These are phyloP conservation scores for Oreotrochilus melanogaster DNA, from an alignment of 2,113 vertebrate species.

Conservation along the genomic window DNA sequence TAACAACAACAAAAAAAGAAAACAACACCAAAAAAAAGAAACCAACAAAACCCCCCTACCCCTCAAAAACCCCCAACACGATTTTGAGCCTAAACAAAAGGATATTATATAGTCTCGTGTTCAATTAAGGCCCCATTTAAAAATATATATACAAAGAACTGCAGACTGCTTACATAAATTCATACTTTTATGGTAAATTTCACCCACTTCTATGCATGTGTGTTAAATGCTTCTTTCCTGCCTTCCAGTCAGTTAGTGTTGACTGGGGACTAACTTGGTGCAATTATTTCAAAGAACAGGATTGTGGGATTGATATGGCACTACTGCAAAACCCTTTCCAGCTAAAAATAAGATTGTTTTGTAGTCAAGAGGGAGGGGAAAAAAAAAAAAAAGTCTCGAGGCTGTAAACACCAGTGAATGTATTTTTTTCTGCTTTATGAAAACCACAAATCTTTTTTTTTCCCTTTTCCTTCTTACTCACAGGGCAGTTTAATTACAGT, in stretches of 20 bases:
- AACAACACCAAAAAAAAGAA: not conserved
- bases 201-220: constrained; percentile 39
- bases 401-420: constrained; percentile 79
- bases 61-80: not conserved
- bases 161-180: constrained; percentile 69
- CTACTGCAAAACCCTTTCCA: constrained; percentile 69
- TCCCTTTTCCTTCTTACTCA: constrained; percentile 66
- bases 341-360: constrained; percentile 82
- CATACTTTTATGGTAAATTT: constrained; percentile 75
- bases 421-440: constrained; percentile 79
- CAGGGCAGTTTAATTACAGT: constrained; percentile 79
- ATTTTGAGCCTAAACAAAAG: constrained; percentile 76
- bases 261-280: constrained; percentile 70
- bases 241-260: constrained; percentile 72
- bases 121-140: constrained; percentile 67
- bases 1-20: constrained; percentile 36
- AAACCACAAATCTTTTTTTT: constrained; percentile 78
- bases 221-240: constrained; percentile 73
- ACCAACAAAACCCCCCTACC: not conserved
- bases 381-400: constrained; percentile 23
- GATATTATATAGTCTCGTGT: constrained; percentile 70
- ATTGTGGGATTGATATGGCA: constrained; percentile 77
- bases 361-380: constrained; percentile 45
- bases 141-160: constrained; percentile 29
- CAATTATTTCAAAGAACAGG: constrained; percentile 79